phyloP scores from a whole-genome alignment of 2,888 invertebrate species.

The Eulithis testata region DNA sequence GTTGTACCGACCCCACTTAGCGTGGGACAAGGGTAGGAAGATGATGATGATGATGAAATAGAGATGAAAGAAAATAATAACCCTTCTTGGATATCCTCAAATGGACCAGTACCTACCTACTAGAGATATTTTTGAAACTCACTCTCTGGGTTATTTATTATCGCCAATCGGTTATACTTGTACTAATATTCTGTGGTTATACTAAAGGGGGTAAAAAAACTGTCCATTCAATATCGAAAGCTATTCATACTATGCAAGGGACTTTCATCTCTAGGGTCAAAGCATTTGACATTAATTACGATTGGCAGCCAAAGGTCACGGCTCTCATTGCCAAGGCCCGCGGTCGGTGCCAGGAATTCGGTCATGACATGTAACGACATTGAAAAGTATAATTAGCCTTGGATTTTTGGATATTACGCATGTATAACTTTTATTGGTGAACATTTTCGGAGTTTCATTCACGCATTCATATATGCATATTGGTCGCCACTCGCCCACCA shows the following conservation, averaged over 20 bases:
- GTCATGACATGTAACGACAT: conserved; percentile 11
- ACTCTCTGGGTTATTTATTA: no score
- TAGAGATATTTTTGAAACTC: no score
- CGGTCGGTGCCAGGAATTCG: not conserved
- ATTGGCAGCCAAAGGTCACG: conserved; percentile 11
- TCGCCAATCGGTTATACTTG: no score
- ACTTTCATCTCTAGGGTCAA: conserved; percentile 10
- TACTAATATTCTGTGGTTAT: no score
- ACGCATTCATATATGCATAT: not conserved
- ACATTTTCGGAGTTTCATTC: not conserved
- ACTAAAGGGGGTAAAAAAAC: not conserved
- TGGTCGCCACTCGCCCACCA: not conserved
- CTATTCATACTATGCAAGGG: not conserved
- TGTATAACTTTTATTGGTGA: not conserved
- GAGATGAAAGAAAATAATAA: not conserved
- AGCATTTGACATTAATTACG: conserved; percentile 15
- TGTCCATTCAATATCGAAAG: not conserved
- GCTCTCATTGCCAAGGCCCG: conserved; percentile 19
- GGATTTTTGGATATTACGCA: not conserved
- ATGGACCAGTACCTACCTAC: no score
- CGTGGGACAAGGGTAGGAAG: no score
- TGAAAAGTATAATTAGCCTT: not conserved
- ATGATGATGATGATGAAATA: no score
- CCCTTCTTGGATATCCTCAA: no score
- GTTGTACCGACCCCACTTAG: no score